Evolutionary conservation across 2,888 invertebrate species (phyloP), one percentile per base, ranked within the genome.

Genomic region (Epirrhoe alternata): DNA sequence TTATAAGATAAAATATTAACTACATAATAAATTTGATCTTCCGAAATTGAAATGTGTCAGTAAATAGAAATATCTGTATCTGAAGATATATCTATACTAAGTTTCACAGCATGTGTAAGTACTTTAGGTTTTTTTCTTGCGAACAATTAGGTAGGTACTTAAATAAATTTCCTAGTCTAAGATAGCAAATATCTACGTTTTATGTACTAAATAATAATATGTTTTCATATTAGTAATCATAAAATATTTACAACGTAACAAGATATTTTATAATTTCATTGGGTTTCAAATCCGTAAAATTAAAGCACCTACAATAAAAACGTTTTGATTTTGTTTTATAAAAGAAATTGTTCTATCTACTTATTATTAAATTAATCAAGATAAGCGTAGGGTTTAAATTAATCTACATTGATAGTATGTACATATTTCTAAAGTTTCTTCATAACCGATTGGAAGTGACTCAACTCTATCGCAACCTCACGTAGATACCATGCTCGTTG

Each of bases 401-500:
- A 71, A 68, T 56, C 70, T 74, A 73, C 70, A 66, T 62, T 52
- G 63, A 51, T 61, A 4, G 4, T 61, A 59, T 52, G 38, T 61
- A 55, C 66, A 68, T 64, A 66, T 67, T 76, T 76, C 73, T 74
- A 81, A 78, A 78, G 78, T 68, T 42, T 67, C 33, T 67, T 70
- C 68, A 63, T 60, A 73, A 71, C 80, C 78, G 77, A 86, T 79
- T 83, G 83, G 81, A 85, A 83, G 85, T 80, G 74, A 76, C 76
- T 73, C 73, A 64, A 73, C 72, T 57, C 57, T 24, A 49, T 61
- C 50, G 50, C 61, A 54, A 42, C 35, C 45, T 31, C 61, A 66
- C 69, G 74, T 75, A 82, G 78, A 77, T 78, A 77, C 64, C 67
- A 59, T 62, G 77, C 80, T 90, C 89, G 90, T 90, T 90, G 89